Conservation (phyloP, 2,888 invertebrate genomes). For the Hartigia nigra region DNA sequence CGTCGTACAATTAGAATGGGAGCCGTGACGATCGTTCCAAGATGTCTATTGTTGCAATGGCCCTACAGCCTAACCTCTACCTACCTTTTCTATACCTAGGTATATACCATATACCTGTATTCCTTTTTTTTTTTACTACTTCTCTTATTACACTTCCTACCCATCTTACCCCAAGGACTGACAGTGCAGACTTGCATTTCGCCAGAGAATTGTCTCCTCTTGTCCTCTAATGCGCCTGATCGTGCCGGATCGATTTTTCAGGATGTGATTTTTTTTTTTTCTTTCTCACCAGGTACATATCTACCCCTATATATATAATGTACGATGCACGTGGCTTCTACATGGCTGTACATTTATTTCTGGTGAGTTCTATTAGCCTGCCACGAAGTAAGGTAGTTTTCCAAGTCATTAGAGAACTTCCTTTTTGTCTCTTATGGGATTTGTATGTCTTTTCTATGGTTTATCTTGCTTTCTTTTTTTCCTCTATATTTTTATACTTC, state of each 20-base stretch:
- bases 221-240: neutral
- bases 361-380: neutral
- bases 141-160: neutral
- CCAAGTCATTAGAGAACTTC: neutral
- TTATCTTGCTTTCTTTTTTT: neutral
- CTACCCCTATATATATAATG: neutral
- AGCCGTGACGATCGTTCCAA: neutral
- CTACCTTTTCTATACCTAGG: neutral
- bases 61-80: neutral
- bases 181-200: neutral
- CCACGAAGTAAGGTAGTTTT: neutral
- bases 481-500: neutral
- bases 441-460: neutral
- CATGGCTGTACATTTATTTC: neutral
- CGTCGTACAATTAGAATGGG: slow-evolving; percentile 1
- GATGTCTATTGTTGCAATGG: neutral
- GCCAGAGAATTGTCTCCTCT: neutral
- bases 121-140: neutral
- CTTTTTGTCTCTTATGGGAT: neutral
- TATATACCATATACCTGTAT: neutral
- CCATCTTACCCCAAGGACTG: neutral
- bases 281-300: neutral
- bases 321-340: neutral
- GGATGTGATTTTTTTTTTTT: neutral
- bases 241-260: neutral